Evolutionary conservation across 2,888 invertebrate species (phyloP), one percentile per base, ranked within the genome.

Genomic region (Bugula neritina): DNA sequence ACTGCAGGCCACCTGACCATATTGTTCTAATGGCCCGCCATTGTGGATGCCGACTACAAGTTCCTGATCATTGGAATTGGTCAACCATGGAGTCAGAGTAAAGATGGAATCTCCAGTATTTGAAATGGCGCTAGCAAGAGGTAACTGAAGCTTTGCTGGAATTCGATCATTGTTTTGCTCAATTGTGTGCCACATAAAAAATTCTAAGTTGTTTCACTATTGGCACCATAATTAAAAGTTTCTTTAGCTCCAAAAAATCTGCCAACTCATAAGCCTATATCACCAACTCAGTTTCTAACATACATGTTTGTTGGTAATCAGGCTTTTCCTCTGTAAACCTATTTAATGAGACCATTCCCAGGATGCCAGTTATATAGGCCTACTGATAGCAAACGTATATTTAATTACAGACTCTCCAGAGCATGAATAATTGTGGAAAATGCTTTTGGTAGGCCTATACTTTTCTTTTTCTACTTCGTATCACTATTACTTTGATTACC

Each of bases 281-380:
- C n/a, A n/a, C n/a, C n/a, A n/a, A n/a, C n/a, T n/a, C n/a, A n/a
- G n/a, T n/a, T n/a, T 25, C 5, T 57, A 5, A 17, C 57, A 5
- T 57, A 57, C 25, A 23, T 57, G 57, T 57, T 57, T n/a, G 57
- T 57, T 10, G 57, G n/a, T 57, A 25, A 57, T 57, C n/a, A 57
- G 25, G 57, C 57, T 57, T 57, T 57, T 57, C 57, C 57, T 3
- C 23, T 57, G 23, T n/a, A 23, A n/a, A 10, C 5, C 13, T 13
- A 57, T 25, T 5, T 57, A 10, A 57, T 57, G 57, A 17, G 57
- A 5, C 57, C 57, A 13, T 57, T 57, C 23, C 57, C 57, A n/a
- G 57, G 57, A n/a, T 25, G 57, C 5, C 3, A 17, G 25, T n/a
- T 57, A 25, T 17, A n/a, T n/a, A n/a, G n/a, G n/a, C n/a, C 13